Evolutionary conservation across 92 coral and sea anemone genomes (phyloP).

Genomic region (Micromussa lordhowensis): DNA sequence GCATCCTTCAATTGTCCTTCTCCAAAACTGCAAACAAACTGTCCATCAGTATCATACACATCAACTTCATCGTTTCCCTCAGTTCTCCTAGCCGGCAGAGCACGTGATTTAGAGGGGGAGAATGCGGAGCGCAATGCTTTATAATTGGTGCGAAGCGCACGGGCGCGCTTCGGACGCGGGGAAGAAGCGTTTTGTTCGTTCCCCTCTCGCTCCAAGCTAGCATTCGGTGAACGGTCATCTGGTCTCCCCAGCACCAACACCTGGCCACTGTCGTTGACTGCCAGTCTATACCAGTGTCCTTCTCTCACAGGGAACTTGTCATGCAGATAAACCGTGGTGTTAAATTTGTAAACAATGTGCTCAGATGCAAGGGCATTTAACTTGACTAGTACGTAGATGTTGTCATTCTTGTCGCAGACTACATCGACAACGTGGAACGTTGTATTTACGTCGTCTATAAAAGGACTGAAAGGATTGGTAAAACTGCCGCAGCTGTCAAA

Average conservation of each 20-base stretch:
- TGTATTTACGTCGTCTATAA: neutral
- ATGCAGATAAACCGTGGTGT: neutral
- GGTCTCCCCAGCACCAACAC: constrained; percentile 20
- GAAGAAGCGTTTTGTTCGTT: too few relatives aligned
- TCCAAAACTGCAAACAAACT: constrained; percentile 35
- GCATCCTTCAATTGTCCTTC: constrained; percentile 11
- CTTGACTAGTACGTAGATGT: constrained; percentile 27
- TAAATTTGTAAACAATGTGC: neutral
- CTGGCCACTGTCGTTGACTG: constrained; percentile 6
- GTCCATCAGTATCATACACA: constrained; percentile 31
- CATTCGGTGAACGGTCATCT: neutral
- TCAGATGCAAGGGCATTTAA: neutral
- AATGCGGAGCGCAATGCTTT: too few relatives aligned
- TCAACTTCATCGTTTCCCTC: constrained; percentile 1
- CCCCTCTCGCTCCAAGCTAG: too few relatives aligned
- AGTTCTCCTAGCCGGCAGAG: too few relatives aligned
- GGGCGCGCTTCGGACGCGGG: too few relatives aligned
- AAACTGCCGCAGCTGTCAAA: constrained; percentile 47
- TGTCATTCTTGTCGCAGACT: constrained; percentile 20
- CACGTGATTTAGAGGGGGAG: too few relatives aligned
- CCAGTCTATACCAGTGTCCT: neutral
- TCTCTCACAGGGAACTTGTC: constrained; percentile 22
- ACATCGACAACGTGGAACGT: neutral
- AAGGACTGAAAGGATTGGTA: constrained; percentile 17
- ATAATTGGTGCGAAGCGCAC: too few relatives aligned